phyloP scores from a whole-genome alignment of 64 coral and sea anemone species.

The Actinia tenebrosa region DNA sequence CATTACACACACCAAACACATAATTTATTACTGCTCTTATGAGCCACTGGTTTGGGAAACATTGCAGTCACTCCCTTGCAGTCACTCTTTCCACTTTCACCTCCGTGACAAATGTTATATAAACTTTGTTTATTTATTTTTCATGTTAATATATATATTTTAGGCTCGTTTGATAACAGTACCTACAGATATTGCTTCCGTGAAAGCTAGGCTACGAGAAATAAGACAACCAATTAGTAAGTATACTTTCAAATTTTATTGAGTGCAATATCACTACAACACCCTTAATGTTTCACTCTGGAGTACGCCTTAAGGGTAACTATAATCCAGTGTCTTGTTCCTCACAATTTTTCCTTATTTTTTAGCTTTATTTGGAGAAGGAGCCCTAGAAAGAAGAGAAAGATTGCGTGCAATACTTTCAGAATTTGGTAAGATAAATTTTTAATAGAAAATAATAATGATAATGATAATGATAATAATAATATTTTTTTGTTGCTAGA shows the following conservation, averaged over 20 bases:
- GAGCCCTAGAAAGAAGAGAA: slow-evolving; percentile 84
- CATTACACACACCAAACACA: too few relatives aligned
- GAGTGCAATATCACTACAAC: too few relatives aligned
- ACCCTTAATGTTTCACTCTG: too few relatives aligned
- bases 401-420: slow-evolving; percentile 83
- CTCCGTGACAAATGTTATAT: too few relatives aligned
- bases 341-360: not conserved
- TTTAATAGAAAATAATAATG: not conserved
- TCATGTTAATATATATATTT: not conserved
- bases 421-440: slow-evolving; percentile 59
- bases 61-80: not conserved
- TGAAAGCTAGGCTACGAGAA: slow-evolving; percentile 86
- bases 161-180: slow-evolving; percentile 88
- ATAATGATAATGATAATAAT: too few relatives aligned
- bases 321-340: too few relatives aligned
- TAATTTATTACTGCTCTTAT: too few relatives aligned
- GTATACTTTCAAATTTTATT: slow-evolving; percentile 12
- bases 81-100: too few relatives aligned
- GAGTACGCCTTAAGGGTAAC: too few relatives aligned
- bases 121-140: too few relatives aligned
- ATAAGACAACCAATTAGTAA: slow-evolving; percentile 91
- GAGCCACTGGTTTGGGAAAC: not conserved
- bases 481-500: too few relatives aligned
- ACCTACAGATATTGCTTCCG: slow-evolving; percentile 88
- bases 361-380: slow-evolving; percentile 95